Evolutionary conservation across 2,888 invertebrate genomes (phyloP), one percentile per base, ranked within the genome.

Genomic region (Rutpela maculata): DNA sequence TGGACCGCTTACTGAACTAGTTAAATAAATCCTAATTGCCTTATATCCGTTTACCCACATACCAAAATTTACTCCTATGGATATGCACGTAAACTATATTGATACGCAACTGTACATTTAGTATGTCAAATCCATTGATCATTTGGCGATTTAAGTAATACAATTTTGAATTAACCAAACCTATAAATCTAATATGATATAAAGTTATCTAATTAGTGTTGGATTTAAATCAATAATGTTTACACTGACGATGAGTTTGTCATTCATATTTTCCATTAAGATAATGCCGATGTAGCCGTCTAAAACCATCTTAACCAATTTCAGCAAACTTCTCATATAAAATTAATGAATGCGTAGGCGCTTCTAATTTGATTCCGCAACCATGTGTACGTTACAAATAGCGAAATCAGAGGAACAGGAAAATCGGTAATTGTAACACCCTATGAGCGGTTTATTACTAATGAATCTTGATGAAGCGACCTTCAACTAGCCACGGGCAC

Each of bases 71-170:
- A 62, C 5, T 43, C 70, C 70, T 43, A 43, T 35, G 60, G 60
- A 38, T 19, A 35, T 60, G 22, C 35, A 70, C 60, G 17, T 35
- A 70, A 70, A 38, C 50, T 60, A 18, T 57, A 15, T 43, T 15
- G 19, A 18, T 57, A 26, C 26, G 31, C 70, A 60, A 60, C 60
- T 70, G 70, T 7, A 60, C 60, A 70, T 70, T 70, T 19, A 15
- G 2, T 60, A 3, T 22, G 70, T 22, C 70, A 43, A 5, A 12
- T 0, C 22, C 43, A 3, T 12, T 50, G 50, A 5, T 5, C 15
- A 50, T 43, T 9, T 43, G 15, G 15, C 4, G 5, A 17, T 0
- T 15, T 15, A 50, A 11, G 12, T 43, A 15, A 43, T 9, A 12
- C 12, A n/a, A 12, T 6, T 50, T 50, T n/a, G 15, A 50, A 17